Percentiles rank a stretch among this genome's conserved stretches.
These are phyloP conservation scores for Endotricha flammealis DNA, from an alignment of 2,888 invertebrate species.

Conservation along the genomic window DNA sequence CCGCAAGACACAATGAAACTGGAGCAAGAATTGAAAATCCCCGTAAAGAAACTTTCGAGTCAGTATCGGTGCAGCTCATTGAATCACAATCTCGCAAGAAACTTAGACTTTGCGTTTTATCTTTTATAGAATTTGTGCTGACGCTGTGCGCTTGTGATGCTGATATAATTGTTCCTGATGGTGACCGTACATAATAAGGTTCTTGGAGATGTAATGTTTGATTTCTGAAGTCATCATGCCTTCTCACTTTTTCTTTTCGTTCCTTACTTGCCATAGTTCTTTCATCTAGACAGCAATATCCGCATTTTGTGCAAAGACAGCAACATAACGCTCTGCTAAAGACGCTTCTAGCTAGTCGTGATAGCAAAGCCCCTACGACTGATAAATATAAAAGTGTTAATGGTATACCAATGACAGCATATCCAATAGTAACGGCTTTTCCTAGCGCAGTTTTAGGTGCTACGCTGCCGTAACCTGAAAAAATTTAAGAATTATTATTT, in stretches of 20 bases:
- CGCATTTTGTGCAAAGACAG: constrained; percentile 92
- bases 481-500: constrained; percentile 18
- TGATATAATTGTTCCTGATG: constrained; percentile 73
- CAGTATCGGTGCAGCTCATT: constrained; percentile 82
- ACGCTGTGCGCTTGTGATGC: constrained; percentile 71
- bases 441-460: constrained; percentile 94
- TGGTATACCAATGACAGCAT: constrained; percentile 92
- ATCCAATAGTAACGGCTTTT: constrained; percentile 93
- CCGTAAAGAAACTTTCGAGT: constrained; percentile 82
- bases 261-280: constrained; percentile 89
- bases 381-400: constrained; percentile 92
- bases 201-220: constrained; percentile 82
- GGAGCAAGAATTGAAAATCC: constrained; percentile 92
- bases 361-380: constrained; percentile 90
- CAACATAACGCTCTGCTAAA: constrained; percentile 90
- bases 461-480: constrained; percentile 94
- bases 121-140: constrained; percentile 62
- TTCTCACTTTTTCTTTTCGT: constrained; percentile 85
- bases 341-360: constrained; percentile 88
- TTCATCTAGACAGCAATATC: constrained; percentile 92
- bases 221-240: constrained; percentile 81
- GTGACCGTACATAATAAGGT: constrained; percentile 82
- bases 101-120: constrained; percentile 59
- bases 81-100: constrained; percentile 74
- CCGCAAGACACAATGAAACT: constrained; percentile 89